Base-by-base conservation (phyloP, 2,888 invertebrate genomes). In the Eupithecia dodoneata region DNA sequence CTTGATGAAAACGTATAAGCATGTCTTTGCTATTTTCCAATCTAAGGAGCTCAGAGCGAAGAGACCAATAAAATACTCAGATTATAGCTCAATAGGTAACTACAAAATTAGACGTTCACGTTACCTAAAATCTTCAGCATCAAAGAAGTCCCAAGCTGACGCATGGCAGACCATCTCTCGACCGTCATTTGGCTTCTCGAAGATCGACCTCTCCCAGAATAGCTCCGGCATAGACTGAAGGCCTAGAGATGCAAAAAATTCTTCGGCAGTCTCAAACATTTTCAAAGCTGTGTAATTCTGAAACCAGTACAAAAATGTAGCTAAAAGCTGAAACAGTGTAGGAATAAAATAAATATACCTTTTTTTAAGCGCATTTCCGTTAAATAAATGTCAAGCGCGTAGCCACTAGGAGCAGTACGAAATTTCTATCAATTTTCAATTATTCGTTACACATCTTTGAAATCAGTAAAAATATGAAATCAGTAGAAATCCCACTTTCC, bases 71-170 rank as follows among this genome's bases (percentile, higher is more conserved):
- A 18, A 59, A 59, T 18, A 59, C 9, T 12, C 2, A 3, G 2
- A 12, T 47, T 2, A 47, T 47, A 10, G 9, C 10, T 47, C 12
- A 10, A 47, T 47, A 3, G 13, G 3, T 52, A 52, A 3, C 75
- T 15, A 72, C 7, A 18, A 72, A 47, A 2, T 66, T n/a, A 52
- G 5, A 63, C 10, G 66, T n/a, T 71, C 4, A 18, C 10, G 4
- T 4, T 83, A 97, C 97, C 97, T 96, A 85, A 98, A 98, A 91
- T 99, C 98, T 89, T 97, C 96, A 41, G 96, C 95, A 81, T 98
- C 96, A 83, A 95, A 98, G 87, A 98, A 98, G 88, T 98, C 98
- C 97, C 98, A 98, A 15, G 98, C 98, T 0, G 98, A 97, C 0
- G 98, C 98, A 85, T 98, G 98, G 87, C 99, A 99, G 5, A 98